These are phyloP conservation scores for Limenitis arthemis DNA, from an alignment of 2,888 invertebrate species.

Conservation along the genomic window DNA sequence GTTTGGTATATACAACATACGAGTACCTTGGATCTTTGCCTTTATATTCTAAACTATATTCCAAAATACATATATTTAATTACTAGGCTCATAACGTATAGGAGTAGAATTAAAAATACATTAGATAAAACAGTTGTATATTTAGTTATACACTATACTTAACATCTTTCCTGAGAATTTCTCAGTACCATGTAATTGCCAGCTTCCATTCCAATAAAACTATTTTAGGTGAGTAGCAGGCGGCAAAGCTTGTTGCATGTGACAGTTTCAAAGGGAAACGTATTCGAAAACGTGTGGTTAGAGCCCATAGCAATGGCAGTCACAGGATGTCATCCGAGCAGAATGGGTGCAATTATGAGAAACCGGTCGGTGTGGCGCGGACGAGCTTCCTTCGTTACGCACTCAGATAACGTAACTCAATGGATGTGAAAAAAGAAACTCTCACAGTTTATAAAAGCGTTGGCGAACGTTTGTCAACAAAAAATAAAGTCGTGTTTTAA, in stretches of 20 bases:
- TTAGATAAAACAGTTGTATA: neutral
- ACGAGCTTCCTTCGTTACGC: constrained; percentile 24
- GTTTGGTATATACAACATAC: too few species aligned
- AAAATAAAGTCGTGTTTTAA: constrained; percentile 10
- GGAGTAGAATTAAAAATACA: too few species aligned
- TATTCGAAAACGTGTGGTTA: constrained; percentile 24
- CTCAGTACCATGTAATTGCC: constrained; percentile 13
- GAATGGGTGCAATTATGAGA: constrained; percentile 32
- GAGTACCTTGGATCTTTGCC: too few species aligned
- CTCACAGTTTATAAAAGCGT: constrained; percentile 20
- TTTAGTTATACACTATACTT: neutral
- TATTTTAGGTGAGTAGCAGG: constrained; percentile 14
- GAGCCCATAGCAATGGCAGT: constrained; percentile 14
- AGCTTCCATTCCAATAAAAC: constrained; percentile 18
- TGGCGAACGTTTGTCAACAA: constrained; percentile 6
- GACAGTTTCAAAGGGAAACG: constrained; percentile 20
- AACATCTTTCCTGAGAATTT: constrained; percentile 3
- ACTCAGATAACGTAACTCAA: constrained; percentile 21
- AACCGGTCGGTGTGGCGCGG: constrained; percentile 24
- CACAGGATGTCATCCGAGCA: constrained; percentile 30
- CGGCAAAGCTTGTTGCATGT: constrained; percentile 5
- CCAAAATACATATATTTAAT: too few species aligned
- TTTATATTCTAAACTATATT: too few species aligned
- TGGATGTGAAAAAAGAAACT: constrained; percentile 24
- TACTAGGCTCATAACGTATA: too few species aligned